Conservation (phyloP, 2,888 invertebrate genomes). For the Campoplex nolae region DNA sequence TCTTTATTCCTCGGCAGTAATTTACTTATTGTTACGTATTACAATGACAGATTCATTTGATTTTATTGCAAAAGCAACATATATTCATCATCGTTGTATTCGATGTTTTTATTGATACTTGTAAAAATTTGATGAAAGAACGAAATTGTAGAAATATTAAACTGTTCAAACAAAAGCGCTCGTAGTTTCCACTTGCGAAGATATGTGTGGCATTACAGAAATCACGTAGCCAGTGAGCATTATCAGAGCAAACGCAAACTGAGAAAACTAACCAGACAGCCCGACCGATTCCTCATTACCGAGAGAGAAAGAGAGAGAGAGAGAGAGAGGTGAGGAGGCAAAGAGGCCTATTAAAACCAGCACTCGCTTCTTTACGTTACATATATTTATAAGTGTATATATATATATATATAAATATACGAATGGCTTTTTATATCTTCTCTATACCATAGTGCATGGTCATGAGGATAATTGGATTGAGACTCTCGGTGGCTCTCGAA, state of each 20-base stretch:
- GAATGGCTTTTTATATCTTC: neutral
- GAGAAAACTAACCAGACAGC: conserved; percentile 43
- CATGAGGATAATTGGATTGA: conserved; percentile 62
- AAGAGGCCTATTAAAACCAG: conserved; percentile 55
- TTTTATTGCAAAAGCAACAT: neutral
- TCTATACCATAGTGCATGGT: conserved; percentile 12
- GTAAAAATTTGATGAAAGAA: neutral
- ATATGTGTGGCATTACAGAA: conserved; percentile 65
- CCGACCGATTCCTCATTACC: conserved; percentile 60
- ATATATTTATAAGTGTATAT: neutral
- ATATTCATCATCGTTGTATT: neutral
- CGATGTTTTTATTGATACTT: neutral
- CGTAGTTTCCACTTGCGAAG: conserved; percentile 66
- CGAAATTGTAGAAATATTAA: conserved; percentile 15
- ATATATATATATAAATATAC: neutral
- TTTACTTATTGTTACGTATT: conserved; percentile 6
- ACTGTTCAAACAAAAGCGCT: conserved; percentile 33
- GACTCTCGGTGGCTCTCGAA: conserved; percentile 57
- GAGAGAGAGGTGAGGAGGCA: conserved; percentile 18
- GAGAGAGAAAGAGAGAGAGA: conserved; percentile 6
- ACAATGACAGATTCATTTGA: neutral
- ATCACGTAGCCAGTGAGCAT: conserved; percentile 46
- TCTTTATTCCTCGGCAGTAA: conserved; percentile 1
- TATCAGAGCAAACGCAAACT: conserved; percentile 60
- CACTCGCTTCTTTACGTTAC: conserved; percentile 1